These are phyloP conservation scores for Chionomys nivalis DNA, from an alignment of 2,113 vertebrate genomes.

Conservation along the genomic window DNA sequence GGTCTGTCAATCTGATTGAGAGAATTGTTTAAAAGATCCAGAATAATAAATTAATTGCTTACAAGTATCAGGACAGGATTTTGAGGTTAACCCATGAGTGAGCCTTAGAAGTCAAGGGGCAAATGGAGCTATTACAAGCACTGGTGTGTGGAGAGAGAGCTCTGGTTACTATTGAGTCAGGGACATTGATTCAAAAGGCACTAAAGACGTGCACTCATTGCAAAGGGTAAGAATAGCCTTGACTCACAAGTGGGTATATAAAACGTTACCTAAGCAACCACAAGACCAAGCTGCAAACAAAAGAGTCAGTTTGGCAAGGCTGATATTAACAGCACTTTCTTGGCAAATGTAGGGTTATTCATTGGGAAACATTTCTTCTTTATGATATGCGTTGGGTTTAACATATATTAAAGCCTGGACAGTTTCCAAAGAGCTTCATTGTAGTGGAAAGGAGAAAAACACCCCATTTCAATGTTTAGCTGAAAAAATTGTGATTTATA, in stretches of 20 bases:
- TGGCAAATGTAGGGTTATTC: not conserved
- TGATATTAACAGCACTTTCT: not conserved
- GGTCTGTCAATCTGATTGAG: not conserved
- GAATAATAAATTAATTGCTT: not conserved
- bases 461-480: not conserved
- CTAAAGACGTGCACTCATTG: not conserved
- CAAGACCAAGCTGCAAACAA: not conserved
- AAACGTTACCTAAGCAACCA: not conserved
- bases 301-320: not conserved
- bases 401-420: not conserved
- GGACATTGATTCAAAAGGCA: not conserved
- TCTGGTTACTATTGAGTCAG: not conserved
- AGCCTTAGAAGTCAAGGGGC: not conserved
- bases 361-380: not conserved
- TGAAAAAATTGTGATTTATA: slow-evolving; percentile 16
- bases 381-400: not conserved
- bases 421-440: not conserved
- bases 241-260: not conserved
- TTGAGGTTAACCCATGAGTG: not conserved
- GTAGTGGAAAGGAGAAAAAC: not conserved
- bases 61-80: not conserved
- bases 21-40: not conserved
- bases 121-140: not conserved
- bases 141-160: not conserved
- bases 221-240: not conserved